Evolutionary conservation across 37 sponge, comb jelly and placozoan genomes (phyloP).

Genomic region (Geodia barretti): DNA sequence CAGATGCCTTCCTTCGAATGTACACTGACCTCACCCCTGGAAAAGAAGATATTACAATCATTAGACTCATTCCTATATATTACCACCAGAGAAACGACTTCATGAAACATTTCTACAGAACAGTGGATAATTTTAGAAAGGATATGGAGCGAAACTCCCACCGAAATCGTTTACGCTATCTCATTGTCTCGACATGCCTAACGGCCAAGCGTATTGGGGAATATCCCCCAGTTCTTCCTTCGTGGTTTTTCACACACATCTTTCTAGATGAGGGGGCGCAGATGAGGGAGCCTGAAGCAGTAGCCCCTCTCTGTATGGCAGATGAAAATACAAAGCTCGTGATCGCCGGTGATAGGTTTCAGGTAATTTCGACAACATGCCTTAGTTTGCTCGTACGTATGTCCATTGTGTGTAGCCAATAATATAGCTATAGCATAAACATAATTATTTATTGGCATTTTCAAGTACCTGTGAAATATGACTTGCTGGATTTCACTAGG

Average conservation of each 20-base stretch:
- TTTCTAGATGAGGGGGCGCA: conserved; percentile 70
- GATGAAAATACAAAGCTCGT: conserved; percentile 48
- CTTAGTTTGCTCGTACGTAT: too few relatives aligned
- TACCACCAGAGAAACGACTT: background rate
- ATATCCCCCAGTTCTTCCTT: background rate
- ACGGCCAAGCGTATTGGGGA: conserved; percentile 4
- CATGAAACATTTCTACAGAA: background rate
- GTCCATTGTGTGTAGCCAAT: background rate
- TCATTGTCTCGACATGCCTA: conserved; percentile 42
- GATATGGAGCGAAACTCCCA: background rate
- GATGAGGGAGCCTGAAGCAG: conserved; percentile 49
- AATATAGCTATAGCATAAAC: background rate
- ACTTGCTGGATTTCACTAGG: conserved; percentile 13
- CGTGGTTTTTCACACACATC: conserved; percentile 61
- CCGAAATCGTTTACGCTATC: background rate
- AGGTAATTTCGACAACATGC: conserved; percentile 27
- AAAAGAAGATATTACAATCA: background rate
- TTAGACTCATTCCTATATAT: background rate
- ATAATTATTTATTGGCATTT: background rate
- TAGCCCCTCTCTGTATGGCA: conserved; percentile 49
- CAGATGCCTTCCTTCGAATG: conserved; percentile 25
- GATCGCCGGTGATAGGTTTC: conserved; percentile 57
- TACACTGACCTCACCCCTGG: conserved; percentile 22
- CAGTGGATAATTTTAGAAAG: background rate
- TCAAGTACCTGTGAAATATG: background rate